These are phyloP conservation scores for Sycobia sp. DNA, from an alignment of 1,140 invertebrate genomes.

Conservation along the genomic window DNA sequence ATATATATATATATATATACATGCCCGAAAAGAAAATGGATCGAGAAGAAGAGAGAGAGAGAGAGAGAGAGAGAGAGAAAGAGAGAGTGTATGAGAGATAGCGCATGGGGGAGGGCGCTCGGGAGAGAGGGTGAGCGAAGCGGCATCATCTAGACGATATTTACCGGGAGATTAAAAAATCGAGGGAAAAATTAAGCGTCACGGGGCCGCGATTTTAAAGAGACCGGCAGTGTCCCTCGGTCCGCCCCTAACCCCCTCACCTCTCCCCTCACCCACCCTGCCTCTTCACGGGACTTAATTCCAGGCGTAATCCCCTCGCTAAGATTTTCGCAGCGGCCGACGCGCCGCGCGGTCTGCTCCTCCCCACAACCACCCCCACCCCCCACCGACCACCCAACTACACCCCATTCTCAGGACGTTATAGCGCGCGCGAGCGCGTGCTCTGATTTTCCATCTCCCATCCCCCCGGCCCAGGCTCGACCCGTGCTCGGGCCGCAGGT, in stretches of 20 bases:
- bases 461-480: neutral
- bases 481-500: no score
- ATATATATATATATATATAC: no score
- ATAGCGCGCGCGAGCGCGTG: no score
- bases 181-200: conserved; percentile 64
- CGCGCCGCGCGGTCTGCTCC: neutral
- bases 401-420: no score
- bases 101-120: conserved; percentile 34
- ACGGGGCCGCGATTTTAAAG: conserved; percentile 50
- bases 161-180: conserved; percentile 64
- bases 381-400: neutral
- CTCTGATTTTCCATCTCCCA: conserved; percentile 26
- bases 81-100: no score
- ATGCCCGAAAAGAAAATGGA: conserved; percentile 38
- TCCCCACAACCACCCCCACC: conserved; percentile 28
- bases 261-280: conserved; percentile 31
- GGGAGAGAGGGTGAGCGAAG: no score
- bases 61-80: no score
- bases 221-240: neutral
- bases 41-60: conserved; percentile 33
- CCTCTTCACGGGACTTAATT: conserved; percentile 55
- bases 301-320: conserved; percentile 56
- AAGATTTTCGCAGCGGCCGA: conserved; percentile 51
- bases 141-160: conserved; percentile 54
- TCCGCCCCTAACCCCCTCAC: neutral